Base-by-base conservation (phyloP, 2,797 vertebrate species). In the Trachops cirrhosus region DNA sequence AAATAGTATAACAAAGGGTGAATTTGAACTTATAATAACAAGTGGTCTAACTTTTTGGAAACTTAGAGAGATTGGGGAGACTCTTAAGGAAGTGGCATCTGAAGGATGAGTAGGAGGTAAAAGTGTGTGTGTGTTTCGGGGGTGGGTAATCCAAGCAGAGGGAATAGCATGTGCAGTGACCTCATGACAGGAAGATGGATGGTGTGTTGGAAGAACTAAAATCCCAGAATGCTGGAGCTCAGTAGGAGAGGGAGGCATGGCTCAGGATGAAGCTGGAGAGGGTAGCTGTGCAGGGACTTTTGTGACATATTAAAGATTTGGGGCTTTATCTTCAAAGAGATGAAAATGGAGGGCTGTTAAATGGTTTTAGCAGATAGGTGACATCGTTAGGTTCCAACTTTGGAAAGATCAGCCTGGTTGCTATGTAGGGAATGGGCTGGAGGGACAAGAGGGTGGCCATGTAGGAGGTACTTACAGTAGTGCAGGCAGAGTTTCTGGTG, bases 321-420 rank as follows among this genome's bases (percentile, higher is more conserved):
- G 54, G 18, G 16, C 11, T 92, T 52, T 52, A 4, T 48, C n/a
- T 37, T 71, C 54, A 39, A 71, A 68, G 68, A n/a, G 29, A 24
- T 9, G 44, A 48, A 70, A n/a, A 34, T 24, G 19, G 74, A 15
- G 29, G 57, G 9, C 32, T 41, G 52, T 52, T 48, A 12, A 39
- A 2, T 22, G 16, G 62, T 91, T 78, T 88, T 19, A 22, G 44
- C 4, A 2, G n/a, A 75, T 46, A 57, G 24, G n/a, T 32, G 48
- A 26, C 44, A 2, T 7, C 19, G 32, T 44, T 5, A 0, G 0
- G 0, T 67, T 48, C 26, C 1, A 16, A 16, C 54, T 84, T 90
- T 68, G 88, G 83, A 84, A 24, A 70, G 73, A 32, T 19, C 57
- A 29, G 3, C 57, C 89, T 74, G 80, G 57, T 22, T 96, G 67